Evolutionary conservation across 2,113 vertebrate species (phyloP).

Genomic region (Monopterus albus): DNA sequence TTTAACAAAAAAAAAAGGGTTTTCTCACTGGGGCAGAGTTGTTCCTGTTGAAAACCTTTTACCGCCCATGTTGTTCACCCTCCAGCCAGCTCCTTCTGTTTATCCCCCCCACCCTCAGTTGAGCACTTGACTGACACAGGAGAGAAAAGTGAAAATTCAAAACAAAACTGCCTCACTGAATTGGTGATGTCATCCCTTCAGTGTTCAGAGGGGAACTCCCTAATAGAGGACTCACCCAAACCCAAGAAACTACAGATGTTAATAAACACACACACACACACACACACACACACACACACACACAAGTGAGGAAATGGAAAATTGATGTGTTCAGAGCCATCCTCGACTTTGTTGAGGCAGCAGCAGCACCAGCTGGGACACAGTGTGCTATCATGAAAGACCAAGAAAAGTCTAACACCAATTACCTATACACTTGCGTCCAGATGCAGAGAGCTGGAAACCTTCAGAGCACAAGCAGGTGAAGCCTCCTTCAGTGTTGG

Average conservation of each 20-base stretch:
- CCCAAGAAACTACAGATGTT: conserved; percentile 43
- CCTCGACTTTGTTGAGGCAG: conserved; percentile 62
- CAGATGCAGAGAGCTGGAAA: conserved; percentile 90
- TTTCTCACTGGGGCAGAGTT: conserved; percentile 42
- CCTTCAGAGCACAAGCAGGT: conserved; percentile 91
- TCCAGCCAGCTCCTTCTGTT: conserved; percentile 54
- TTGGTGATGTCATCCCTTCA: conserved; percentile 77
- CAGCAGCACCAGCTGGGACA: conserved; percentile 69
- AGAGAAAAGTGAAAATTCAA: conserved; percentile 58
- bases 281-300: conserved; percentile 29
- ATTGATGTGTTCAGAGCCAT: conserved; percentile 69
- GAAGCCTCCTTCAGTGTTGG: conserved; percentile 94
- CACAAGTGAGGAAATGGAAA: conserved; percentile 78
- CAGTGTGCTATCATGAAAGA: conserved; percentile 61
- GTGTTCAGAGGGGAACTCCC: conserved; percentile 78
- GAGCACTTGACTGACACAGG: conserved; percentile 54
- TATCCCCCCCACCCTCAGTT: conserved; percentile 45
- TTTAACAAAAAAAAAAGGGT: neutral
- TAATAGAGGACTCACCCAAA: conserved; percentile 66
- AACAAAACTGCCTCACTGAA: conserved; percentile 65
- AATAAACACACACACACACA: conserved; percentile 38
- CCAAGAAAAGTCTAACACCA: conserved; percentile 38
- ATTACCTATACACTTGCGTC: conserved; percentile 94
- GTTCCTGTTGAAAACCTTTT: conserved; percentile 17
- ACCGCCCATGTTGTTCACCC: conserved; percentile 34